Conservation (phyloP, 2,888 invertebrate genomes). For the Melanargia galathea region DNA sequence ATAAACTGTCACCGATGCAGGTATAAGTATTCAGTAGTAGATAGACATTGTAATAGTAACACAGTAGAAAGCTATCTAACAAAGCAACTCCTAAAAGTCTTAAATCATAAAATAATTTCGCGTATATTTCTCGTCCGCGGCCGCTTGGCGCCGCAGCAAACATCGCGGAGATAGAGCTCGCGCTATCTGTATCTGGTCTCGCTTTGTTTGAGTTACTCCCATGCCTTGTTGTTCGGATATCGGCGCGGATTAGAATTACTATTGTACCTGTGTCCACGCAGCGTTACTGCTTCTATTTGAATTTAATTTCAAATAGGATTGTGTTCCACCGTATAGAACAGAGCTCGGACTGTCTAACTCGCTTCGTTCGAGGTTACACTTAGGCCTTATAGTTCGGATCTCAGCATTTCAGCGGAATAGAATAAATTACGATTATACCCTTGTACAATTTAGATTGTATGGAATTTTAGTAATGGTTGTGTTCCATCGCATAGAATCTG, state of each 20-base stretch:
- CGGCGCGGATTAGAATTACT: slow-evolving; percentile 39
- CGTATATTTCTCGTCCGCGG: slow-evolving; percentile 26
- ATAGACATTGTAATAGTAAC: too few relatives aligned
- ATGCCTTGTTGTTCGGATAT: slow-evolving; percentile 41
- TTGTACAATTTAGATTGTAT: slow-evolving; percentile 27
- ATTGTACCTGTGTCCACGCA: slow-evolving; percentile 31
- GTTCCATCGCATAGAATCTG: background rate
- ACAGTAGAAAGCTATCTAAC: slow-evolving; percentile 35
- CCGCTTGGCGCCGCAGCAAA: slow-evolving; percentile 53
- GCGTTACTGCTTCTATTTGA: slow-evolving; percentile 28
- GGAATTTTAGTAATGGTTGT: slow-evolving; percentile 11
- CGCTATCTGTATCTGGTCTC: slow-evolving; percentile 38
- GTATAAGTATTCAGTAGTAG: too few relatives aligned
- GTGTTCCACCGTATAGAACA: background rate
- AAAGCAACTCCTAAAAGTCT: slow-evolving; percentile 24
- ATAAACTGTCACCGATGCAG: too few relatives aligned
- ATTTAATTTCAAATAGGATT: slow-evolving; percentile 22
- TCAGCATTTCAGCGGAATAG: too few relatives aligned
- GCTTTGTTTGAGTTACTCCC: slow-evolving; percentile 40
- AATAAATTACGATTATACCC: slow-evolving; percentile 28
- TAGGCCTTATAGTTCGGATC: too few relatives aligned
- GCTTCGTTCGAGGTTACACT: too few relatives aligned
- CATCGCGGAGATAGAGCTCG: slow-evolving; percentile 54
- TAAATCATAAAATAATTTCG: slow-evolving; percentile 37
- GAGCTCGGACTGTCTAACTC: background rate